These are phyloP conservation scores for Mionectes macconnelli DNA, from an alignment of 2,113 vertebrate species.

Conservation along the genomic window DNA sequence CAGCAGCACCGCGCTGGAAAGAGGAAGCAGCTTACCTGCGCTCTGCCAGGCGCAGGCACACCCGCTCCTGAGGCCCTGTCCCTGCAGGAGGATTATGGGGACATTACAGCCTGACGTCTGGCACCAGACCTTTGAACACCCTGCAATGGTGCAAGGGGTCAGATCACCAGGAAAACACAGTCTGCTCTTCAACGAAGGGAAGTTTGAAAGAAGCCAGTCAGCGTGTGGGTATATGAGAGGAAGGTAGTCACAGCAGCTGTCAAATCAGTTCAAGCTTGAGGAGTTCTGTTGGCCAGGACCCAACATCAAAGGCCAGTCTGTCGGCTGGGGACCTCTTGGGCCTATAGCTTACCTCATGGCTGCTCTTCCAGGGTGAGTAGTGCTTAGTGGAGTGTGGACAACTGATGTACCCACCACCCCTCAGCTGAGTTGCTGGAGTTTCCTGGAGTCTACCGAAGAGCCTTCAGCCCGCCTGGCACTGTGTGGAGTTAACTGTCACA, in stretches of 20 bases:
- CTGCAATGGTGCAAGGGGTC: background rate
- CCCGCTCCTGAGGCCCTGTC: rapidly evolving
- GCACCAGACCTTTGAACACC: background rate
- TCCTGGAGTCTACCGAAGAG: background rate
- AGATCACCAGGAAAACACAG: background rate
- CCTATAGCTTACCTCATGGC: background rate
- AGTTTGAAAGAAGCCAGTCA: background rate
- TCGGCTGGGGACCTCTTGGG: background rate
- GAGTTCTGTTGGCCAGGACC: background rate
- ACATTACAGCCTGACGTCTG: background rate
- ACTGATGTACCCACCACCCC: background rate
- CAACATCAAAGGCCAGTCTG: background rate
- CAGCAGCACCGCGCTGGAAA: rapidly evolving
- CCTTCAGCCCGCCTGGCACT: background rate
- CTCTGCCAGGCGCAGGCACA: rapidly evolving
- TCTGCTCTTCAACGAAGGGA: background rate
- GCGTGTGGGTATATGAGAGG: rapidly evolving
- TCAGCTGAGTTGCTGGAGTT: background rate
- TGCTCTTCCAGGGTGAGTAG: background rate
- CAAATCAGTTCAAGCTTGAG: background rate
- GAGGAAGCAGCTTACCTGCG: background rate
- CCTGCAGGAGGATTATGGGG: no score
- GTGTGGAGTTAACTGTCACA: rapidly evolving
- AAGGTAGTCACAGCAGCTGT: background rate
- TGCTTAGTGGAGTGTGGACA: background rate